Evolutionary conservation across 2,113 vertebrate species (phyloP), one percentile per base, ranked within the genome.

Genomic region (Cichladusa arquata): DNA sequence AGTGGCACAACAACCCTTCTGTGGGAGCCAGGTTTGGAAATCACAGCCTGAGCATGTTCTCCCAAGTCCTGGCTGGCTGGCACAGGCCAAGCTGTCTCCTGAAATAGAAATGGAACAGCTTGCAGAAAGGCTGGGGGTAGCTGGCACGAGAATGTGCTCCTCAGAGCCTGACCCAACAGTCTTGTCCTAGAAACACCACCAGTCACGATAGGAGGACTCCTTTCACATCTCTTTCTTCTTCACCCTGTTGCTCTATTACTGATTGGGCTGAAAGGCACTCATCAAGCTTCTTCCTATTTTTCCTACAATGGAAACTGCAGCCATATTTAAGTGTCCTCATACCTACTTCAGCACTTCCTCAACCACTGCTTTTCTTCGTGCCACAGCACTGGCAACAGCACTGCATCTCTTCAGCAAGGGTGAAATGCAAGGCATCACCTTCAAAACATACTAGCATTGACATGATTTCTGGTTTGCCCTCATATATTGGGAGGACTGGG

Each of bases 1-100:
- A 14, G 74, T 8, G 12, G 25, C 3, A 0, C 3, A 34, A 29
- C 5, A 2, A 23, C 22, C 7, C 25, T 72, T 19, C 1, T 1
- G 5, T 28, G 45, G 84, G 45, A 81, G 56, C 34, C 67, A 60
- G 74, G 40, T 42, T 42, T 69, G 45, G 33, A 62, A 54, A 24
- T 7, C 74, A 36, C 26, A 78, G 29, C 25, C 65, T 38, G 42
- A 86, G n/a, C 38, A 24, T 0, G 2, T 12, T 22, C 24, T 33
- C 62, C 11, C 40, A 70, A n/a, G 29, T 42, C 19, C n/a, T 2
- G 3, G 17, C 62, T 76, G 50, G 50, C 62, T 2, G 6, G 45
- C 40, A n/a, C 36, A 33, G 25, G 34, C 22, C 53, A 77, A 47
- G 42, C 33, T 45, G 33, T 50, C 47, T 33, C 33, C 70, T 53